Evolutionary conservation across 2,113 vertebrate species (phyloP).

Genomic region (Rhea americana): DNA sequence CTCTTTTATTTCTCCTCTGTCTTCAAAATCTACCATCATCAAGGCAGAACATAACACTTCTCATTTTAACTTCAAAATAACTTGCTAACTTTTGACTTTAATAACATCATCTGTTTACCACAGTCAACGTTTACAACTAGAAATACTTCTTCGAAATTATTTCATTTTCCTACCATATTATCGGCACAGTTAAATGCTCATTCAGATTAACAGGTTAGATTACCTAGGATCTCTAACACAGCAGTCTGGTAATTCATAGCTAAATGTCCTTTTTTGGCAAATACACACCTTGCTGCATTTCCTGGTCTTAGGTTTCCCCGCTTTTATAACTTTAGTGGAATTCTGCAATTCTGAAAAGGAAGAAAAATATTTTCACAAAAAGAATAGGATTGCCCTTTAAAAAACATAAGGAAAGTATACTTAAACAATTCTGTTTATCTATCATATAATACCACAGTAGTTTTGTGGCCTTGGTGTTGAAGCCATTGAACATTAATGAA

Average conservation of each 20-base stretch:
- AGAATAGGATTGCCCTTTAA: not conserved
- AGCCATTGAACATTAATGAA: not conserved
- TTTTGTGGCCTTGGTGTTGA: not conserved
- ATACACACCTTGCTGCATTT: slow-evolving; percentile 89
- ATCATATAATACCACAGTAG: not conserved
- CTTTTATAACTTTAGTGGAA: slow-evolving; percentile 84
- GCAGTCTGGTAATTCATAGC: not conserved
- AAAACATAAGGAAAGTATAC: not conserved
- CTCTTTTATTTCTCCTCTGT: not conserved
- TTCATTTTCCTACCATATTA: not conserved
- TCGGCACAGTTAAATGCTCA: not conserved
- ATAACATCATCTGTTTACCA: not conserved
- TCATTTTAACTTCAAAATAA: not conserved
- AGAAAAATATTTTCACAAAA: slow-evolving; percentile 31
- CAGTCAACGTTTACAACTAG: slow-evolving; percentile 2
- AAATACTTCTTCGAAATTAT: not conserved
- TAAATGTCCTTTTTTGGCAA: not conserved
- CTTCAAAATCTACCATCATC: not conserved
- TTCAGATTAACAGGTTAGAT: not conserved
- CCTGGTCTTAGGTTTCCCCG: slow-evolving; percentile 83
- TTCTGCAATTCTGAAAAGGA: slow-evolving; percentile 81
- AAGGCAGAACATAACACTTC: not conserved
- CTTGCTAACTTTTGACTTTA: not conserved
- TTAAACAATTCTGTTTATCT: not conserved
- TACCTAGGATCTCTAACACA: not conserved